Evolutionary conservation across 2,797 vertebrate species (phyloP), one percentile per base, ranked within the genome.

Genomic region (Pterois miles): DNA sequence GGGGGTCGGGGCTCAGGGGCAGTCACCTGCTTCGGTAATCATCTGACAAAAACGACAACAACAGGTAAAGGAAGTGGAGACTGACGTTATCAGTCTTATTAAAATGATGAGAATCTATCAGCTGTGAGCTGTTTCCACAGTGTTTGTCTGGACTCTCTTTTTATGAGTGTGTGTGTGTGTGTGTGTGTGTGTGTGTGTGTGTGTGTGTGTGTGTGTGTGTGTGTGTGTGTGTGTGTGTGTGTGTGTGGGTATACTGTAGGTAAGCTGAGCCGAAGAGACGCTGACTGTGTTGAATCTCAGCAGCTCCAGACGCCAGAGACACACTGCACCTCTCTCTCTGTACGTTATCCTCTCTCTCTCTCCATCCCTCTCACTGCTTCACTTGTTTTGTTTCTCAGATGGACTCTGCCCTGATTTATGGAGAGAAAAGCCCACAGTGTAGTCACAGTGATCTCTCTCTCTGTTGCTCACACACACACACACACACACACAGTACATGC

Each of bases 281-380:
- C 94, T 95, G 95, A 95, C 95, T 93, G 84, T 92, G 94, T 92
- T 87, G 91, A 95, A 94, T 95, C 94, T 92, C 92, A 92, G 92
- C 91, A 92, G 90, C 90, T 90, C 89, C 85, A 94, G 94, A 95
- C 94, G 93, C 94, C 94, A 95, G 88, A 93, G 90, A 91, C 88
- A 91, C 91, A 88, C 92, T 89, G 71, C 84, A 84, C 75, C 75
- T 66, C 72, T 33, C 70, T 59, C 50, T 54, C 50, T 56, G 53
- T 34, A 34, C 18, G 31, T 33, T 58, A 58, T 58, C 56, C 50
- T 22, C 40, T 54, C 22, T 8, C 57, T 56, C 29, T 1, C 58
- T n/a, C 46, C 46, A 48, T 48, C 46, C 46, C 20, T 48, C 46
- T 48, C 8, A 0, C 64, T 72, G 65, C 52, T 68, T 78, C 84